Evolutionary conservation across 1,140 invertebrate species (phyloP), one percentile per base, ranked within the genome.

Genomic region (Carposina sasakii): DNA sequence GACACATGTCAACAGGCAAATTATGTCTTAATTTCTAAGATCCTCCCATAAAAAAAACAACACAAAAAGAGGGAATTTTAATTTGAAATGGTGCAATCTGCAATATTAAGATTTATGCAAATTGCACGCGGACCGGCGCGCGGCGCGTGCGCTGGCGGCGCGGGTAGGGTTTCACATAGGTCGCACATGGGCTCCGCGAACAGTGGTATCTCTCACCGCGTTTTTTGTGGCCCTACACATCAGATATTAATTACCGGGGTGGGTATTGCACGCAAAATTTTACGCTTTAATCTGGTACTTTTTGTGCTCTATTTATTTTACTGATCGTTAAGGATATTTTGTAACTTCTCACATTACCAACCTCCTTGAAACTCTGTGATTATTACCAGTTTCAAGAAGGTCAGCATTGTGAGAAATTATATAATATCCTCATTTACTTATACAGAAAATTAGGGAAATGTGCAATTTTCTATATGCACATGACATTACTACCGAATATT

Each of bases 181-280:
- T 39, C 41, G 22, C 57, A 54, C 53, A 64, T 2, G 8, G 5
- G 28, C 43, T 5, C 17, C 6, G 31, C 6, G 8, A n/a, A 28
- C 15, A 4, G 8, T 43, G 23, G 22, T 12, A 43, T 3, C 31
- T 10, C 10, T 6, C 15, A 34, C n/a, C 33, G 13, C 20, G 48
- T 42, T 71, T 74, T 76, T 82, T 77, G 64, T 67, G 55, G 39
- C 21, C 52, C 49, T 61, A 65, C 53, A 67, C 79, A 77, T 73
- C 46, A 72, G 67, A 74, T 81, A 75, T 81, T 74, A 75, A 78
- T 82, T 79, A 74, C 63, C 54, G 62, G 67, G 75, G 75, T 60
- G 75, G 69, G 64, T 55, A 52, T 54, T 57, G 19, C 62, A 67
- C 59, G 70, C 63, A 60, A 58, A 76, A 75, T 81, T 81, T 71